Evolutionary conservation across 2,113 vertebrate genomes (phyloP).

Genomic region (Hemibates koningsi): DNA sequence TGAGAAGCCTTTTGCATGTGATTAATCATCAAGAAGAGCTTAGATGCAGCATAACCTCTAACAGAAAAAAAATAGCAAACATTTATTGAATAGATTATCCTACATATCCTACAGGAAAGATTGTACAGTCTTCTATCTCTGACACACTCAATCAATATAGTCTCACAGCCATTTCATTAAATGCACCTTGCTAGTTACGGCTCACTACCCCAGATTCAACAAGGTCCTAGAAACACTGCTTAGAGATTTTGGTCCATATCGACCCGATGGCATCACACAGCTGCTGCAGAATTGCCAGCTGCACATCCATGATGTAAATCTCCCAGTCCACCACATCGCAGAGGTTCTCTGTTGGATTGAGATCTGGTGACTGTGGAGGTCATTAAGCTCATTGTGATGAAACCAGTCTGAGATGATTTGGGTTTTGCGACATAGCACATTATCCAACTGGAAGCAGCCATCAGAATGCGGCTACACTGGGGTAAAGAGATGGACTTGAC

Average conservation of each 20-base stretch:
- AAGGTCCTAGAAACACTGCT: neutral
- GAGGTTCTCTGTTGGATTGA: neutral
- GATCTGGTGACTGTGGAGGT: neutral
- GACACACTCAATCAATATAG: neutral
- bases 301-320: neutral
- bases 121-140: neutral
- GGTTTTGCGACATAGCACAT: neutral
- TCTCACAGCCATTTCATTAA: neutral
- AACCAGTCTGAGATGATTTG: neutral
- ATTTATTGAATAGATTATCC: constrained; percentile 23
- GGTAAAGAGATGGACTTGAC: neutral
- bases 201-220: neutral
- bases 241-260: neutral
- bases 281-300: neutral
- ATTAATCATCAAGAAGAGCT: neutral
- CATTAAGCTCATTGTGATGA: neutral
- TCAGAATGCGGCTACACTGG: neutral
- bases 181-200: neutral
- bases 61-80: neutral
- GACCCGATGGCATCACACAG: neutral
- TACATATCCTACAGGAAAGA: neutral
- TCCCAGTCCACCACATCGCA: neutral
- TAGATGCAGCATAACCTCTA: neutral
- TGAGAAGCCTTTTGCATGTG: neutral
- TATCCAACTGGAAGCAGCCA: neutral